A percentile compares a stretch with the other conserved stretches of the same genome.
Conservation (phyloP, 1,140 invertebrate genomes). For the Steinernema khuongi region DNA sequence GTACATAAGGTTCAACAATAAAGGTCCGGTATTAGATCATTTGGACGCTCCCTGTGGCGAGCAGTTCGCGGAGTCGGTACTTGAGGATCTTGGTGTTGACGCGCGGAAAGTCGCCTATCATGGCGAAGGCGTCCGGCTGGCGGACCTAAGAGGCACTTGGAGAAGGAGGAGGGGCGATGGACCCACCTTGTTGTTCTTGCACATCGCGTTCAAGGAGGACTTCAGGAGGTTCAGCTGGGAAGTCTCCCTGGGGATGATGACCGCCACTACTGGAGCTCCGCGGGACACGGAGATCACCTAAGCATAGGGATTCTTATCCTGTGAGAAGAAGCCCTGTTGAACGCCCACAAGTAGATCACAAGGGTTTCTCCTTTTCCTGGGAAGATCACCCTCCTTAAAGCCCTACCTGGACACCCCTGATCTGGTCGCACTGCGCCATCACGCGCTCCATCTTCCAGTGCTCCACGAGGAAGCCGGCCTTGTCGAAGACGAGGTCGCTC, state of each 20-base stretch:
- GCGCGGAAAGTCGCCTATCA: conserved; percentile 54
- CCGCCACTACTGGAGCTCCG: conserved; percentile 50
- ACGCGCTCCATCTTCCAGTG: conserved; percentile 53
- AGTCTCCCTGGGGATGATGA: conserved; percentile 44
- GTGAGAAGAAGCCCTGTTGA: neutral
- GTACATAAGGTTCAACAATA: neutral
- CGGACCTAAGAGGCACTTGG: conserved; percentile 40
- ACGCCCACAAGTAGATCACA: neutral
- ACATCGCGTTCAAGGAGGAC: conserved; percentile 44
- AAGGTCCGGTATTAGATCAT: neutral
- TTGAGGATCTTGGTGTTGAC: conserved; percentile 55
- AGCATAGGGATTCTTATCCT: neutral
- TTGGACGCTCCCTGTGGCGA: conserved; percentile 18
- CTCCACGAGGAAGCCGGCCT: conserved; percentile 46
- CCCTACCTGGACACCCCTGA: conserved; percentile 50
- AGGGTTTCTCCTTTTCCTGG: neutral
- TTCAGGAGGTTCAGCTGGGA: conserved; percentile 36
- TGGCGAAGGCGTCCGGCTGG: conserved; percentile 49
- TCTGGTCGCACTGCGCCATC: conserved; percentile 43
- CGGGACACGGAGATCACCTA: conserved; percentile 47
- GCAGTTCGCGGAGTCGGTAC: conserved; percentile 46
- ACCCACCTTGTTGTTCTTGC: conserved; percentile 44
- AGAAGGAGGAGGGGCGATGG: neutral
- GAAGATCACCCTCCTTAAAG: neutral
- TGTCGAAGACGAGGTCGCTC: conserved; percentile 51